These are phyloP conservation scores for Chromoteleia sp. DNA, from an alignment of 2,888 invertebrate species.

Conservation along the genomic window DNA sequence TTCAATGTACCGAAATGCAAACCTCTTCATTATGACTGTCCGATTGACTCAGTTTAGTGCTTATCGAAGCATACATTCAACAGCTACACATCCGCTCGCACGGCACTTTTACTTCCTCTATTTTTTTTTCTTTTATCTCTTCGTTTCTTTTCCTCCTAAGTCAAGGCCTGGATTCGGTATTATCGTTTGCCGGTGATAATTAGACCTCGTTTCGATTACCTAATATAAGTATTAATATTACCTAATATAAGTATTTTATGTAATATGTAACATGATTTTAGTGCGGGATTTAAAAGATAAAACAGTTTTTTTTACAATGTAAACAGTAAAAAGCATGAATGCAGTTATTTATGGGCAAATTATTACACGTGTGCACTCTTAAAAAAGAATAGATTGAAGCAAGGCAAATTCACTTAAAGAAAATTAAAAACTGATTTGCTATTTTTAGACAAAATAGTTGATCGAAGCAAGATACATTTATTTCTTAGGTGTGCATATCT, in stretches of 20 bases:
- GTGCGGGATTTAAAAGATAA: background rate
- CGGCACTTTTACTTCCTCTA: constrained; percentile 31
- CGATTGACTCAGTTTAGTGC: constrained; percentile 30
- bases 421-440: too few species aligned
- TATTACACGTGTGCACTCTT: too few species aligned
- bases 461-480: too few species aligned
- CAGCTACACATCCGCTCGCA: constrained; percentile 7
- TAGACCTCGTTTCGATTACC: constrained; percentile 22
- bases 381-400: too few species aligned
- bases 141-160: constrained; percentile 8
- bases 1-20: constrained; percentile 41
- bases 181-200: constrained; percentile 12
- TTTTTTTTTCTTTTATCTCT: constrained; percentile 1
- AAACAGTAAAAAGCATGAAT: too few species aligned
- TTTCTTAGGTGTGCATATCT: too few species aligned
- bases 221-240: too few species aligned
- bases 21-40: constrained; percentile 33
- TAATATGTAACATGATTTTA: constrained; percentile 25
- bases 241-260: too few species aligned
- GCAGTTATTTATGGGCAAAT: too few species aligned
- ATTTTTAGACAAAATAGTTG: too few species aligned
- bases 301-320: too few species aligned
- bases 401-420: too few species aligned
- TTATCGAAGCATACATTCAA: constrained; percentile 18
- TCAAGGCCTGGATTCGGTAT: constrained; percentile 45